These are phyloP conservation scores for Stigmatopora argus DNA, from an alignment of 2,113 vertebrate species.

Conservation along the genomic window DNA sequence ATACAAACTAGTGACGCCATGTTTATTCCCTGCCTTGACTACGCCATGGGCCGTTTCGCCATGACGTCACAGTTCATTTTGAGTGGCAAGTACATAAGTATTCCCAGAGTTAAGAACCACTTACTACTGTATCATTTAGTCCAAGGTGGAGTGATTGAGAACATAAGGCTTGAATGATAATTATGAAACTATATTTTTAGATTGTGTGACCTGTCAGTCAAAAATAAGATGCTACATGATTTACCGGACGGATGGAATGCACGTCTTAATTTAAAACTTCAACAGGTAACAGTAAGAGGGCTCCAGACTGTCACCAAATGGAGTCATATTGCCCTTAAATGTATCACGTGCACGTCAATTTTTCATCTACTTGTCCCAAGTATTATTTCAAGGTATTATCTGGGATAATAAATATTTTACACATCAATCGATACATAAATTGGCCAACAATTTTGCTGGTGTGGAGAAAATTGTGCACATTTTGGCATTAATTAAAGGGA, in stretches of 20 bases:
- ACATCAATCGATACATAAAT: no score
- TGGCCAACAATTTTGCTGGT: no score
- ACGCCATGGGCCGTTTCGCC: not conserved
- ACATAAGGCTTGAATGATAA: not conserved
- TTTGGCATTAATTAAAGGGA: no score
- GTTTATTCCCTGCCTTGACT: not conserved
- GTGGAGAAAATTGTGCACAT: no score
- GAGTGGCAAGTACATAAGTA: not conserved
- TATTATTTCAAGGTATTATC: no score
- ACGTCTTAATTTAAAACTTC: not conserved
- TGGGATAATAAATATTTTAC: no score
- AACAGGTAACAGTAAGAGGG: not conserved
- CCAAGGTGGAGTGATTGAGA: not conserved
- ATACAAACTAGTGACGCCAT: constrained; percentile 8
- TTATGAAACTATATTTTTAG: not conserved
- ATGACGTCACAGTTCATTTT: not conserved
- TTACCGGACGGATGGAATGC: not conserved
- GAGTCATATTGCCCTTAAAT: no score
- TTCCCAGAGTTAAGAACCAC: not conserved
- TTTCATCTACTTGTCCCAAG: no score
- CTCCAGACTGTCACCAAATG: no score
- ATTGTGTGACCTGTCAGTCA: not conserved
- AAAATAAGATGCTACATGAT: not conserved
- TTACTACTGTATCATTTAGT: not conserved
- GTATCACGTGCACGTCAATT: no score